Base-by-base conservation (phyloP, 2,797 vertebrate species). In the Manis javanica region DNA sequence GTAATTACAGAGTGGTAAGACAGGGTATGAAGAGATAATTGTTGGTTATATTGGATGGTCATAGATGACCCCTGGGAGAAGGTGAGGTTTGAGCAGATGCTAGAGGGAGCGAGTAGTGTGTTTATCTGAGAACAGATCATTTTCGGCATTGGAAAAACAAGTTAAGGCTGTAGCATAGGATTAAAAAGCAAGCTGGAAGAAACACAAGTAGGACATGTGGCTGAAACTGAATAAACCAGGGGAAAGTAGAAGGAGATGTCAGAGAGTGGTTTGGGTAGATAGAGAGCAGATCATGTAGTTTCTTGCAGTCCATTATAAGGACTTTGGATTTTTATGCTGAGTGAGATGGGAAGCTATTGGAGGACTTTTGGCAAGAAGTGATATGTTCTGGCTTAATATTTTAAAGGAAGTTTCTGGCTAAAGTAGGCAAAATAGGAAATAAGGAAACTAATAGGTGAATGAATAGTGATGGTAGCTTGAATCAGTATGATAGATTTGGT, bases 301-400 rank as follows among this genome's bases (percentile, higher is more conserved):
- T 94, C 59, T 92, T 83, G 2, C 53, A 29, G 39, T 84, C 68
- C 4, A 19, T 42, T 86, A 37, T 39, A 84, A 85, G 21, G 11
- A 69, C 64, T 93, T 94, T 39, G 66, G 21, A 7, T 55, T 83
- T 81, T 79, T 83, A 39, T 87, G 39, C 34, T 79, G 78, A 91
- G 21, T 37, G 68, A 83, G 61, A 37, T 90, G 29, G 39, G 83
- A 83, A 72, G 77, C 23, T 12, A 53, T 8, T 84, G n/a, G 57
- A 90, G 8, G 7, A 84, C 53, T 94, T 94, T 72, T 74, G 37
- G 12, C 53, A 51, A 88, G 78, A 57, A 74, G 13, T 90, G 42
- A 89, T 55, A 85, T 61, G 49, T 84, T 91, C 29, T 92, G 31
- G 18, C 78, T 96, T 89, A 49, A 89, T 59, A 84, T 93, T 89